Evolutionary conservation across 2,888 invertebrate species (phyloP), one percentile per base, ranked within the genome.

Genomic region (Caenorhabditis macrosperma): DNA sequence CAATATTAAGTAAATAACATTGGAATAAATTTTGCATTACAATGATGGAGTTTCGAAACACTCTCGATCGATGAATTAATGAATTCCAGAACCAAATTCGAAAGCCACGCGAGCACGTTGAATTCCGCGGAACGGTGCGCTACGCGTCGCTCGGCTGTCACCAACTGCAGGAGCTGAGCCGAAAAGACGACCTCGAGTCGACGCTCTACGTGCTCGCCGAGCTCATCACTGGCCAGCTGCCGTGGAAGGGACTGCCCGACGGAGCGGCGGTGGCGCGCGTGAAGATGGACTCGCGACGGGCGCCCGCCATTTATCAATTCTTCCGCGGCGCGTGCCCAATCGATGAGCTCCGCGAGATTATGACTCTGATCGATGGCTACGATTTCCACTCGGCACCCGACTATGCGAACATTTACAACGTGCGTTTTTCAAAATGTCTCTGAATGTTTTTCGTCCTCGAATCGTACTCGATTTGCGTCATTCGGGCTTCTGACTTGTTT

Each of bases 51-150:
- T n/a, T n/a, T n/a, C n/a, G n/a, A n/a, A n/a, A n/a, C n/a, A n/a
- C n/a, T n/a, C n/a, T n/a, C n/a, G n/a, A n/a, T n/a, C n/a, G n/a
- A n/a, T n/a, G n/a, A n/a, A n/a, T n/a, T n/a, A n/a, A n/a, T n/a
- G n/a, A n/a, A n/a, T n/a, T 76, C n/a, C 35, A 78, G 78, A 68
- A 68, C 22, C 67, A 78, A 61, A 54, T 74, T 20, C 61, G 79
- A 28, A 64, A 61, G 17, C 64, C 79, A n/a, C 63, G 79, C 3
- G 69, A 75, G 3, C 44, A 64, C 2, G 79, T 69, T 5, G 79
- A 79, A 24, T 79, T 79, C n/a, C 79, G 79, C n/a, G 79, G 79
- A 30, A 79, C 79, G 5, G 60, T 69, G 7, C 68, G 79, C 17
- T 79, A 79, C 17, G 79, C 79, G 2, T 75, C 74, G 17, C 50